Evolutionary conservation across 1,140 invertebrate genomes (phyloP).

Genomic region (Heliconius hermathena): DNA sequence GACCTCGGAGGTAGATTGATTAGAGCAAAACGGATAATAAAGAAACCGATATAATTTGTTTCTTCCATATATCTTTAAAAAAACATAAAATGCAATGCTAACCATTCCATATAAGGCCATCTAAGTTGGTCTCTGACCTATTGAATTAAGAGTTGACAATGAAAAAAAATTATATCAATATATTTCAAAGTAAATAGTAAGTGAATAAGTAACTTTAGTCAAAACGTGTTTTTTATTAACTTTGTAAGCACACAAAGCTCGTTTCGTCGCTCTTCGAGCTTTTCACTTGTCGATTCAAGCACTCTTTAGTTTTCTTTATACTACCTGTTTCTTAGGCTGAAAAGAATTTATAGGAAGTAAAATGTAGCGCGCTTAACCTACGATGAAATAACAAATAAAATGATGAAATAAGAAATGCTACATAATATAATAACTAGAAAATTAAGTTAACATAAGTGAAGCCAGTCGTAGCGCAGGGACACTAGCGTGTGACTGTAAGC

Average conservation of each 20-base stretch:
- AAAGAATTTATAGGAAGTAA: not conserved
- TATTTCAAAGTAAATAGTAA: not conserved
- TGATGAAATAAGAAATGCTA: too few species aligned
- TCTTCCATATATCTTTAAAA: constrained; percentile 3
- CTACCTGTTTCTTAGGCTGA: not conserved
- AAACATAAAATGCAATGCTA: not conserved
- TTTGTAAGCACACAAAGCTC: not conserved
- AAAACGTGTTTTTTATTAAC: too few species aligned
- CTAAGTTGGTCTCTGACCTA: not conserved
- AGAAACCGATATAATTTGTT: constrained; percentile 9
- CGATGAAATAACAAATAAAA: too few species aligned
- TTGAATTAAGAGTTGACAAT: not conserved
- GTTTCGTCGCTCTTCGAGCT: not conserved
- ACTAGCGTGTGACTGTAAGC: too few species aligned
- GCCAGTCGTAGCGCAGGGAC: too few species aligned
- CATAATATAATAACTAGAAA: too few species aligned
- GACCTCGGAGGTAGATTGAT: constrained; percentile 30
- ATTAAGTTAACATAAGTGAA: too few species aligned
- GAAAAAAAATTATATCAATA: not conserved
- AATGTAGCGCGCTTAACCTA: too few species aligned
- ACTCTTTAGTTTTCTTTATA: not conserved
- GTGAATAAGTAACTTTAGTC: too few species aligned
- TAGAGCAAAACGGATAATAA: constrained; percentile 22
- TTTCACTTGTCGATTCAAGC: not conserved
- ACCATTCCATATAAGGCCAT: not conserved